Conservation (phyloP, 2,113 vertebrate species). For the Chaetops frenatus region DNA sequence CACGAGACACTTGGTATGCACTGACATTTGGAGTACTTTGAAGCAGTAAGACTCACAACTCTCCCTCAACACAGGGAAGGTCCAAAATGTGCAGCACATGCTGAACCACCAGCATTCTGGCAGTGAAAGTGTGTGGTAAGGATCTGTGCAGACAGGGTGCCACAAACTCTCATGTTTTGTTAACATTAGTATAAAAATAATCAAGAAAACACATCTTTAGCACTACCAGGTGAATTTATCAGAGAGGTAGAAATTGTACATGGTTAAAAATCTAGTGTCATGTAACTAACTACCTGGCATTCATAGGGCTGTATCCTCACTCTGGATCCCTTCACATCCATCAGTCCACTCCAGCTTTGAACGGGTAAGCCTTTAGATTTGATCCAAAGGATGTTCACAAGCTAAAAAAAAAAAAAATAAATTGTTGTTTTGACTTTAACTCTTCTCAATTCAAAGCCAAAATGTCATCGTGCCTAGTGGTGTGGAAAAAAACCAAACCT, state of each 20-base stretch:
- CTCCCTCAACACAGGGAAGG: not conserved
- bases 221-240: not conserved
- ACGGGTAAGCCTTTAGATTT: not conserved
- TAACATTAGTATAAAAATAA: not conserved
- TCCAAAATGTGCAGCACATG: not conserved
- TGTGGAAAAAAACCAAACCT: not conserved
- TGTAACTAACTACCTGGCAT: not conserved
- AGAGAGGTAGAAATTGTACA: not conserved
- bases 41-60: not conserved
- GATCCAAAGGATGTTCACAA: not conserved
- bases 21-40: not conserved
- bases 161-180: not conserved
- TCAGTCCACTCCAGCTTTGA: not conserved
- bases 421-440: not conserved
- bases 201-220: not conserved
- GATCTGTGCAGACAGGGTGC: not conserved
- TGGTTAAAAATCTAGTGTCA: not conserved
- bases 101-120: not conserved
- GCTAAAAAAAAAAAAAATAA: not conserved
- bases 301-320: not conserved
- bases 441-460: not conserved
- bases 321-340: not conserved
- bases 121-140: not conserved
- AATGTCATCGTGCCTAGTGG: not conserved
- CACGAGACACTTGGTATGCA: not conserved